Base-by-base conservation (phyloP, 92 coral and sea anemone species). In the Phenganax marumi region DNA sequence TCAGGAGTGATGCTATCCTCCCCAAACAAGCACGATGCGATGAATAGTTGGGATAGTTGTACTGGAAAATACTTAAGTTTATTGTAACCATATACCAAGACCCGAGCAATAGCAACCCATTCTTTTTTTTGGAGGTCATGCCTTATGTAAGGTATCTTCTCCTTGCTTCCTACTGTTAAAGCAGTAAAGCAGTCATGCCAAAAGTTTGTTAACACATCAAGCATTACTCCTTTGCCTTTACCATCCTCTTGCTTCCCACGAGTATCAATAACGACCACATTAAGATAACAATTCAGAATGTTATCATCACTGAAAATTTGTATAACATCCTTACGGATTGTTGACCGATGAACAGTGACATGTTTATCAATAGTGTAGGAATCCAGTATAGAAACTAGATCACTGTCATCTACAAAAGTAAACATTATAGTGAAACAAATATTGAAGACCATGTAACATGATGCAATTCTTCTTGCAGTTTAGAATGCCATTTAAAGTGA, bases 1-100 rank as follows among this genome's bases (percentile, higher is more conserved):
- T 89, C 81, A 33, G 84, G 57, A 49, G 70, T 74, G 25, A 85
- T 68, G 23, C 47, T 64, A 54, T 82, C 68, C 82, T 89, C 89
- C 10, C 91, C 89, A 82, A 86, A 86, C 43, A 85, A 68, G 56
- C 79, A 81, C 18, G 64, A 55, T 49, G 79, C 57, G 24, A 81
- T 52, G 18, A 81, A 16, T 22, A 53, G 51, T 52, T 51, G 58
- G 52, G 78, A 81, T 25, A 81, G 43, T 51, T 55, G n/a, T 12
- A 81, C 66, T 10, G 70, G 85, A 57, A 82, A 82, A 56, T 82
- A 82, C 19, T 72, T 52, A 12, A 71, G 72, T 57, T 16, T 71
- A 48, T 56, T 52, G 60, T 1, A 82, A 39, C 86, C 86, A 56
- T 82, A 82, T 14, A 82, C 68, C 14, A 82, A 9, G 26, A 56